Conservation (phyloP, 2,113 vertebrate genomes). For the Caloenas nicobarica region DNA sequence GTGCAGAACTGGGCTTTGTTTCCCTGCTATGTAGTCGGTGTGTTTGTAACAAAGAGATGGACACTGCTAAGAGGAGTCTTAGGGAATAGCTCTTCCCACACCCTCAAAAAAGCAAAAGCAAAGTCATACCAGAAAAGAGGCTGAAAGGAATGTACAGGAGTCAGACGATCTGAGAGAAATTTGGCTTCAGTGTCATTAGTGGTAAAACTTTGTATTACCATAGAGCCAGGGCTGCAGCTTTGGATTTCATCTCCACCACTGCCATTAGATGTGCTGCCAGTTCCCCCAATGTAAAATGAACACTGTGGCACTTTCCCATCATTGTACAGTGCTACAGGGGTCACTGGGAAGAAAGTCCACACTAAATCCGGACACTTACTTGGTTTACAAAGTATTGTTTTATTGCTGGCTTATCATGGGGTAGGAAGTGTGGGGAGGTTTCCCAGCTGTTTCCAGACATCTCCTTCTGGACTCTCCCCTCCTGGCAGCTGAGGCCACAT, state of each 20-base stretch:
- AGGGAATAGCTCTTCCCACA: neutral
- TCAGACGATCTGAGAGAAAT: neutral
- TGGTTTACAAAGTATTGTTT: conserved; percentile 23
- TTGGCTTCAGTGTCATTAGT: neutral
- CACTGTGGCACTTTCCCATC: neutral
- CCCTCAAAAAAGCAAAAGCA: neutral
- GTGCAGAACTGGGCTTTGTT: neutral
- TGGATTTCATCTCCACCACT: neutral
- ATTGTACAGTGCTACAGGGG: neutral
- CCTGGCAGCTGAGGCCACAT: conserved; percentile 10
- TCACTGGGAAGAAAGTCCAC: neutral
- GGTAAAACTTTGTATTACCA: neutral
- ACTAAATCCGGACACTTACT: neutral
- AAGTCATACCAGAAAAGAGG: neutral
- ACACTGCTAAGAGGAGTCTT: neutral
- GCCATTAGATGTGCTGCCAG: neutral
- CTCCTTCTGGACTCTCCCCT: neutral
- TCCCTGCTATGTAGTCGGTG: neutral
- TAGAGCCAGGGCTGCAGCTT: neutral
- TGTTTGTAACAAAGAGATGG: neutral
- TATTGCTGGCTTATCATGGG: conserved; percentile 19
- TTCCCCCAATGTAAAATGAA: neutral
- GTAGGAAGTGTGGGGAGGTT: conserved; percentile 6
- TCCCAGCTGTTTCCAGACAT: conserved; percentile 46
- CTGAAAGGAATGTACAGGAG: neutral